Evolutionary conservation across 1,140 invertebrate species (phyloP).

Genomic region (Lasioglossum baleicum): DNA sequence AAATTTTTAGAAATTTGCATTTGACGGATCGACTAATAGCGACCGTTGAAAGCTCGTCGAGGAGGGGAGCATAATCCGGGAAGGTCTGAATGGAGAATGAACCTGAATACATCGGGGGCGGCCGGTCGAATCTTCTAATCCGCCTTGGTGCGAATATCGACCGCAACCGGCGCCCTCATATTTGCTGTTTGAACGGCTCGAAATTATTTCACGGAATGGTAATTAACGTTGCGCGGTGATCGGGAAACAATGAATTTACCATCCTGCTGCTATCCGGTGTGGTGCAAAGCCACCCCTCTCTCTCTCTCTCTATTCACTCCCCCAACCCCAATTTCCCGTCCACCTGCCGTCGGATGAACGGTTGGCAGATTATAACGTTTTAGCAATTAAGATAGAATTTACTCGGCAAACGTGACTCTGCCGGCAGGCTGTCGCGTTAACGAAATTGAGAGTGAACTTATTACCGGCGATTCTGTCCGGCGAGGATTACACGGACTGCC

Average conservation of each 20-base stretch:
- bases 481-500: not conserved
- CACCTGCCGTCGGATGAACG: not conserved
- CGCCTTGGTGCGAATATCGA: not conserved
- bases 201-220: slow-evolving; percentile 16
- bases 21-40: no score
- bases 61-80: no score
- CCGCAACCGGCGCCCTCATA: not conserved
- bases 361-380: slow-evolving; percentile 18
- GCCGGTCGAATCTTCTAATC: not conserved
- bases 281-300: no score
- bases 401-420: slow-evolving; percentile 13
- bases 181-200: not conserved
- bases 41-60: no score
- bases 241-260: slow-evolving; percentile 8
- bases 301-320: no score
- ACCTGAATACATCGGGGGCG: not conserved
- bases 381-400: slow-evolving; percentile 37
- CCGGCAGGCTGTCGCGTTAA: slow-evolving; percentile 11
- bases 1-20: no score
- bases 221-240: slow-evolving; percentile 11
- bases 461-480: slow-evolving; percentile 19
- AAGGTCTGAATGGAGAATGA: not conserved
- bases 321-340: not conserved
- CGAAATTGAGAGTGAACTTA: slow-evolving; percentile 45
- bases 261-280: no score